phyloP scores from a whole-genome alignment of 2,797 vertebrate species.

The Paguma larvata region DNA sequence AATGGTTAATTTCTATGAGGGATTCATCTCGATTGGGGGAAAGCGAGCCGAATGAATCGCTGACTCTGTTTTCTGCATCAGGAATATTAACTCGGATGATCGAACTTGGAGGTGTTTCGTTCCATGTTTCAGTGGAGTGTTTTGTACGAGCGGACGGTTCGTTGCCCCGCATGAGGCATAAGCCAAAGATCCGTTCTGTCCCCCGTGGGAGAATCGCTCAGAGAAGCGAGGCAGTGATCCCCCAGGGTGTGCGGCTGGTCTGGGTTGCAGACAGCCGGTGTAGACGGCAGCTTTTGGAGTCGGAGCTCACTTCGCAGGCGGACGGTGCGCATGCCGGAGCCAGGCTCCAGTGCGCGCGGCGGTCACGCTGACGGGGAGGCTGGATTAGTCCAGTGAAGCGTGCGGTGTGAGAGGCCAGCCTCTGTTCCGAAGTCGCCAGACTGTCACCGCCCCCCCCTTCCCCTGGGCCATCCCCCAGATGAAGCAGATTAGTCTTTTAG shows the following conservation, averaged over 20 bases:
- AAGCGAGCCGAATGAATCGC: not conserved
- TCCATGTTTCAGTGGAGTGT: not conserved
- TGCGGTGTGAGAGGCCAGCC: fast-evolving
- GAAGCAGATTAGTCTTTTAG: not conserved
- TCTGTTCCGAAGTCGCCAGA: fast-evolving
- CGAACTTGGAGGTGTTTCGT: not conserved
- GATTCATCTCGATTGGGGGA: not conserved
- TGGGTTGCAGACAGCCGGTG: not conserved
- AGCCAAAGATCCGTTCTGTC: not conserved
- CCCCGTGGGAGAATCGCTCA: not conserved
- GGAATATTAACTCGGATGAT: not conserved
- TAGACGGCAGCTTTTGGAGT: not conserved
- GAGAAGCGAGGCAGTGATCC: not conserved
- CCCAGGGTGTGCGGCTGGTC: fast-evolving
- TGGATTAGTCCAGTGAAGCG: not conserved
- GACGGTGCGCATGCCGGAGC: not conserved
- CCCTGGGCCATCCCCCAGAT: not conserved
- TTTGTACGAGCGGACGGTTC: not conserved
- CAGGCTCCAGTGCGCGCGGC: fast-evolving
- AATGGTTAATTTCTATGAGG: not conserved
- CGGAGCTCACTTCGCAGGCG: not conserved
- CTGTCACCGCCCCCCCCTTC: fast-evolving
- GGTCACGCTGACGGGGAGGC: not conserved
- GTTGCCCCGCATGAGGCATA: not conserved
- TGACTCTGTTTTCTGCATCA: not conserved